Conservation (phyloP, 1,140 invertebrate species). For the Calliopsis andreniformis region DNA sequence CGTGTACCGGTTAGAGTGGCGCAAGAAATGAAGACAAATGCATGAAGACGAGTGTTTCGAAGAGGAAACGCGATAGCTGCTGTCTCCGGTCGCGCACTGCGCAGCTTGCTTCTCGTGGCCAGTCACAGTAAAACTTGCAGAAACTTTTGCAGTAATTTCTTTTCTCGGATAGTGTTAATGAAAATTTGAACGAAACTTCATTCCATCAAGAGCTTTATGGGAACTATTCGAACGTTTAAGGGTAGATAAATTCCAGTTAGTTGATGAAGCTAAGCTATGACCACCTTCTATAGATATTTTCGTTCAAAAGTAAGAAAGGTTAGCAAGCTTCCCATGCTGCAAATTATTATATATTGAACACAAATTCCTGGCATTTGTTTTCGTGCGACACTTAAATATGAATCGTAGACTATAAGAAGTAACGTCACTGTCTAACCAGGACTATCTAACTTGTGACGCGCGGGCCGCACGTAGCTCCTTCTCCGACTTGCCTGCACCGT, state of each 20-base stretch:
- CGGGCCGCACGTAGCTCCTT: too few relatives aligned
- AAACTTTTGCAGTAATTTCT: constrained; percentile 37
- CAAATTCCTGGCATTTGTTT: too few relatives aligned
- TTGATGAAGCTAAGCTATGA: not conserved
- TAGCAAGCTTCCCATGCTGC: too few relatives aligned
- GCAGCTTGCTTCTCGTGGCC: constrained; percentile 28
- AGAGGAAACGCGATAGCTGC: constrained; percentile 75
- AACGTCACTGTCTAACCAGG: too few relatives aligned
- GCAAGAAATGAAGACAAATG: constrained; percentile 78
- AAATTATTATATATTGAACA: too few relatives aligned
- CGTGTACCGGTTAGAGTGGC: constrained; percentile 65
- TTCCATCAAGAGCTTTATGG: constrained; percentile 14
- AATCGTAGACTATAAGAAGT: too few relatives aligned
- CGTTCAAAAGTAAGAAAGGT: not conserved
- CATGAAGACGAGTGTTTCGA: constrained; percentile 68
- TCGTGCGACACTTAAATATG: too few relatives aligned
- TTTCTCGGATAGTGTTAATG: constrained; percentile 45
- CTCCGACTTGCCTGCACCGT: too few relatives aligned
- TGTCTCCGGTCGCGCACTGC: constrained; percentile 51
- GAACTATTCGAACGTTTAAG: constrained; percentile 23
- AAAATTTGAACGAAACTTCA: constrained; percentile 62
- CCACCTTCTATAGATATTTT: not conserved
- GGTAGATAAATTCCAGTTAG: not conserved
- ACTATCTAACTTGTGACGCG: too few relatives aligned
- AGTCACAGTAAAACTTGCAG: constrained; percentile 18